Evolutionary conservation across 2,797 vertebrate genomes (phyloP).

Genomic region (Euphonia xanthogaster): DNA sequence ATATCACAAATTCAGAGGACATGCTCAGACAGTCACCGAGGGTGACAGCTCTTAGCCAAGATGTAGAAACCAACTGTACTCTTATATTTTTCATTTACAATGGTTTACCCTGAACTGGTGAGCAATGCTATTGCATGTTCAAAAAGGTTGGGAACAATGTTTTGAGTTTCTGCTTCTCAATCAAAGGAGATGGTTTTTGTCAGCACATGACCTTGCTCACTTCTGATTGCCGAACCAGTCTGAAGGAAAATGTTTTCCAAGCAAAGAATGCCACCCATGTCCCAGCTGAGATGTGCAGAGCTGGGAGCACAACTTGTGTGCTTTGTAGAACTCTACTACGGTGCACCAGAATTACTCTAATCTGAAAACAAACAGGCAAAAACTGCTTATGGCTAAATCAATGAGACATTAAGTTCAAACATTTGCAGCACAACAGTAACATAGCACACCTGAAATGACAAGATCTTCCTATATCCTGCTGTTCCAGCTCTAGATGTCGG

Average conservation of each 20-base stretch:
- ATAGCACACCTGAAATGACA: background rate
- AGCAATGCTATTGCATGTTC: background rate
- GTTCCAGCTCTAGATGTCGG: background rate
- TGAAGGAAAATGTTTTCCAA: background rate
- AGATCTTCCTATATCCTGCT: background rate
- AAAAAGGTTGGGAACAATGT: background rate
- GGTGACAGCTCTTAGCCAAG: background rate
- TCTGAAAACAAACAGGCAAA: background rate
- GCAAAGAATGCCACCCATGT: background rate
- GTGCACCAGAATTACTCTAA: background rate
- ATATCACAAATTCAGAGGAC: background rate
- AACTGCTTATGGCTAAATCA: background rate
- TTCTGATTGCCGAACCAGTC: background rate
- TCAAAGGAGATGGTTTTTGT: background rate
- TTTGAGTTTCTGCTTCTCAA: background rate
- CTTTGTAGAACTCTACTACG: background rate
- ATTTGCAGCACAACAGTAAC: background rate
- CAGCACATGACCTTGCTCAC: background rate
- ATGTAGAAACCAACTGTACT: background rate
- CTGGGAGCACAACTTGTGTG: background rate
- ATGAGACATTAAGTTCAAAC: background rate
- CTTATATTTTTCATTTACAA: background rate
- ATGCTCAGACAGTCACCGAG: constrained; percentile 19
- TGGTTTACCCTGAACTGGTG: background rate
- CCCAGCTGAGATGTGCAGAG: background rate